Conservation (phyloP, 1,140 invertebrate genomes). For the Phocides pigmalion region DNA sequence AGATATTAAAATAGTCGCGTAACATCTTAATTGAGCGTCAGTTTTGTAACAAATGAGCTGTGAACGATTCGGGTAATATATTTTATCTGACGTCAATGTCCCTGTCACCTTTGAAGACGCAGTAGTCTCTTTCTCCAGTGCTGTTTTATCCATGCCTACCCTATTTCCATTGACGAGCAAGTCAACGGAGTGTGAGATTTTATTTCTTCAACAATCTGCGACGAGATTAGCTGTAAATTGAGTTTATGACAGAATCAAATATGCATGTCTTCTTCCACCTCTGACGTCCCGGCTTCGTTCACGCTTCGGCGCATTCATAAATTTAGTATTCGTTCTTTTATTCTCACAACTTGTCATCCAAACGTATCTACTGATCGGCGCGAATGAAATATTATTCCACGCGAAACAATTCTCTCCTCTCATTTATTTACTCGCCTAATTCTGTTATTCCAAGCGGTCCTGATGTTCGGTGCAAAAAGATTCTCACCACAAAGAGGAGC, state of each 20-base stretch:
- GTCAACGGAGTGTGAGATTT: conserved; percentile 76
- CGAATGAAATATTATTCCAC: conserved; percentile 52
- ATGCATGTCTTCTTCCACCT: conserved; percentile 60
- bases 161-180: conserved; percentile 74
- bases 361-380: conserved; percentile 56
- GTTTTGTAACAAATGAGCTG: conserved; percentile 63
- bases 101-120: background rate
- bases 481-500: background rate
- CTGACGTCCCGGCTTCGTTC: conserved; percentile 43
- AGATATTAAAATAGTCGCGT: conserved; percentile 63
- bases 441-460: conserved; percentile 26
- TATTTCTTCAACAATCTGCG: conserved; percentile 81
- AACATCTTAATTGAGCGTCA: conserved; percentile 40
- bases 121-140: background rate
- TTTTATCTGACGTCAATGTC: background rate
- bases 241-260: conserved; percentile 80
- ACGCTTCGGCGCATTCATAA: conserved; percentile 57
- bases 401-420: conserved; percentile 17
- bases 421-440: conserved; percentile 27
- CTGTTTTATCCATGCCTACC: conserved; percentile 30
- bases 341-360: conserved; percentile 51
- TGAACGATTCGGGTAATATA: conserved; percentile 41
- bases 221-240: conserved; percentile 82
- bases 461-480: conserved; percentile 1
- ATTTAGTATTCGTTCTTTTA: conserved; percentile 49